Evolutionary conservation across 2,113 vertebrate species (phyloP), one percentile per base, ranked within the genome.

Genomic region (Salvator merianae): DNA sequence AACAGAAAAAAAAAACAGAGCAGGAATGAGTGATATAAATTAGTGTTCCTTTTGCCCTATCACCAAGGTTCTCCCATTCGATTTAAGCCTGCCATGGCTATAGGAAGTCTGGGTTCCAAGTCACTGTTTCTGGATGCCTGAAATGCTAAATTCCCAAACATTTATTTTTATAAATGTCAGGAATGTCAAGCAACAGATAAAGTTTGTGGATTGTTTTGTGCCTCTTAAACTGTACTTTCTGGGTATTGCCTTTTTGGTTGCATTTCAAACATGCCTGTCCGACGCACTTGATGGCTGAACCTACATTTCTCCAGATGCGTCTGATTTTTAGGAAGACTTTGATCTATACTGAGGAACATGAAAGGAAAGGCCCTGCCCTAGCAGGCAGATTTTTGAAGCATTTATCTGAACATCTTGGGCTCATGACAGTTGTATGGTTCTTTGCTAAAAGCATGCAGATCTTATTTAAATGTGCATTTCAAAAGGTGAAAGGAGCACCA

Each of bases 401-500:
- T 86, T 71, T 38, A 47, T 79, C 85, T 81, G 68, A 34, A 26
- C 83, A 40, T 34, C 71, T 82, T 18, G 32, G 66, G 73, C 47
- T 24, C n/a, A 26, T 4, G 70, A 18, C 82, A 77, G 40, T 81
- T 79, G 30, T 50, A 1, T 7, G 53, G 26, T 62, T 89, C 79
- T 80, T 26, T 82, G 43, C n/a, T 73, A 63, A 77, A 78, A 88
- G 26, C 53, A 53, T 16, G 36, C 28, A 82, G 47, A 71, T 0
- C 0, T 22, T 65, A 85, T 38, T 3, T 10, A 77, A 78, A 4
- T 24, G 71, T 2, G 24, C n/a, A 30, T 65, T 69, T 32, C 53
- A 13, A 84, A 83, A 78, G 32, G 3, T 59, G 55, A 69, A 81
- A 53, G 40, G 20, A 8, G 43, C 43, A 72, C 1, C 5, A 28